These are phyloP conservation scores for Calcarius lapponicus DNA, from an alignment of 2,797 vertebrate genomes.

Conservation along the genomic window DNA sequence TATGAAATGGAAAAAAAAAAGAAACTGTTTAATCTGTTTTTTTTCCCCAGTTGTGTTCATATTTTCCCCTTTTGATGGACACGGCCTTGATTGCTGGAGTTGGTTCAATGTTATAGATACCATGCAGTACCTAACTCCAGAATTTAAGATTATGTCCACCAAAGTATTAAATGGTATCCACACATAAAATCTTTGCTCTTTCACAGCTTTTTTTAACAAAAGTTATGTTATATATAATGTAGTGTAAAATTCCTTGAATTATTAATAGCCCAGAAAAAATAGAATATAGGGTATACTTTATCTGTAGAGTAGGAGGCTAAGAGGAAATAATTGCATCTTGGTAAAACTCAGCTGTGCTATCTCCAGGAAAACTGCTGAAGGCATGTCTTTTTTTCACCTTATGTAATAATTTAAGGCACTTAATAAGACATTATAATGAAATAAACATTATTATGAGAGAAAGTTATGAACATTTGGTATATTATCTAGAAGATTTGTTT, in stretches of 20 bases:
- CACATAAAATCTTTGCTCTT: background rate
- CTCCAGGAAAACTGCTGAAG: background rate
- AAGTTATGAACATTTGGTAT: background rate
- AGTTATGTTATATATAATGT: background rate
- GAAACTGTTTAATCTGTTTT: fast-evolving
- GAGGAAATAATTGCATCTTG: background rate
- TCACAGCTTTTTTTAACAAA: background rate
- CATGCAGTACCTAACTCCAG: background rate
- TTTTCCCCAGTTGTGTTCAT: background rate
- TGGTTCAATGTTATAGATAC: background rate
- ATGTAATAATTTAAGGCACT: background rate
- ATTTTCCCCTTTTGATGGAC: background rate
- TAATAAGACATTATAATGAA: background rate
- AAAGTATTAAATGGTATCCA: background rate
- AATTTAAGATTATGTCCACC: background rate
- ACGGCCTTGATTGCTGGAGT: background rate
- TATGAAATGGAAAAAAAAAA: background rate
- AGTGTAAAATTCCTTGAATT: background rate
- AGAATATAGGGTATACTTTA: background rate
- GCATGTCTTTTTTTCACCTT: background rate
- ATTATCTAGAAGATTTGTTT: background rate
- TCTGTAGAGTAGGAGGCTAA: background rate
- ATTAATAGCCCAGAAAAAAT: background rate
- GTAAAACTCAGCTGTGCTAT: background rate
- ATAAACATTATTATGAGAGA: background rate